A percentile compares a stretch with the other conserved stretches of the same genome.
phyloP scores from a whole-genome alignment of 2,113 vertebrate species.

The Alligator mississippiensis region DNA sequence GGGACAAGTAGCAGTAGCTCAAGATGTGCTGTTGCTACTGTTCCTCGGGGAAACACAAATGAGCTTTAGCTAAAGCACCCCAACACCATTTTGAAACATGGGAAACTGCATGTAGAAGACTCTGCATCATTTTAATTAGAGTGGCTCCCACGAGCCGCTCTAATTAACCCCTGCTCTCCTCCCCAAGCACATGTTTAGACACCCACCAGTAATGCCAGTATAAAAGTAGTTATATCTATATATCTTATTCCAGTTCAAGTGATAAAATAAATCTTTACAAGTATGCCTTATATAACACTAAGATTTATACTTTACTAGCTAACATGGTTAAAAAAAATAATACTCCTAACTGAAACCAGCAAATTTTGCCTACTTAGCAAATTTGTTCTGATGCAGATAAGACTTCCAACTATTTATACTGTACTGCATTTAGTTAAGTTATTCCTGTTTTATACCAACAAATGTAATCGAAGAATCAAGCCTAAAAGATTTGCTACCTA shows the following conservation, averaged over 20 bases:
- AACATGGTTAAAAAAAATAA: background rate
- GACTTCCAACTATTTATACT: background rate
- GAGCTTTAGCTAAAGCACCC: no score
- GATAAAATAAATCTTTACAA: background rate
- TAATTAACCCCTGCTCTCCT: no score
- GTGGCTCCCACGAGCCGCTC: no score
- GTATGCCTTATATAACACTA: no score
- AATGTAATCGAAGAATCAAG: background rate
- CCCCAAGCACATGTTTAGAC: no score
- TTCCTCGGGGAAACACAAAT: no score
- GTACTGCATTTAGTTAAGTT: background rate
- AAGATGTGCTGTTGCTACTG: no score
- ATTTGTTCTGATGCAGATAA: background rate
- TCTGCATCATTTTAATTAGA: no score
- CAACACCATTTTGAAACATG: no score
- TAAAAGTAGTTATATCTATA: background rate
- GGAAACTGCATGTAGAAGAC: no score
- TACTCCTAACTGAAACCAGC: background rate
- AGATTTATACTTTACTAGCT: background rate
- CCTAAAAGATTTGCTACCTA: background rate
- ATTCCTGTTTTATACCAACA: accelerated
- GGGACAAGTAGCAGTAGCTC: no score
- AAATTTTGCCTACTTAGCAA: accelerated
- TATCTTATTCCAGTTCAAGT: background rate
- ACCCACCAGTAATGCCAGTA: background rate